A percentile compares a stretch with the other conserved stretches of the same genome.
phyloP scores from a whole-genome alignment of 2,888 invertebrate species.

The Punctoribates punctum region DNA sequence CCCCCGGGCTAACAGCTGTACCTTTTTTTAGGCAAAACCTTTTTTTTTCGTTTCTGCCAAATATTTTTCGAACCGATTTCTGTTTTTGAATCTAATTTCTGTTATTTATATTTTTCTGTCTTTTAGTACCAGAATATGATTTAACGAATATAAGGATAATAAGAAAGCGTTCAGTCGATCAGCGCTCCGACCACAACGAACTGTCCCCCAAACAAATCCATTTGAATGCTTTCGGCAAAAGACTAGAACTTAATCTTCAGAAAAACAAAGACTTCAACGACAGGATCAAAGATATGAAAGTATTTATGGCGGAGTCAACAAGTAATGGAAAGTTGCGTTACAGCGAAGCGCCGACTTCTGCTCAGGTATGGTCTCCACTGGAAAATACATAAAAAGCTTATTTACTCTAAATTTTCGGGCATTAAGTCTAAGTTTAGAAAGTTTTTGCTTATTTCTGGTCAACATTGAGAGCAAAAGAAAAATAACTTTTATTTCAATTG shows the following conservation, averaged over 20 bases:
- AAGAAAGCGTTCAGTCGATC: constrained; percentile 46
- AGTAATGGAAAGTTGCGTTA: constrained; percentile 47
- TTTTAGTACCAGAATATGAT: constrained; percentile 74
- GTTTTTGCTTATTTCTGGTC: background rate
- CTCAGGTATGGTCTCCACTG: constrained; percentile 4
- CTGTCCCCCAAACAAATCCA: constrained; percentile 57
- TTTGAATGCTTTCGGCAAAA: constrained; percentile 74
- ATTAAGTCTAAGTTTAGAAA: constrained; percentile 15
- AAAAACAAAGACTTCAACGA: constrained; percentile 73
- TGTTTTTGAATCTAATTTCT: no score
- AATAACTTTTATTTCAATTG: background rate
- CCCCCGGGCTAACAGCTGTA: no score
- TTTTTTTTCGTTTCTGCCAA: no score
- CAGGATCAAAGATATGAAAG: constrained; percentile 66
- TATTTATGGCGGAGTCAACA: constrained; percentile 69
- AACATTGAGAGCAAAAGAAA: background rate
- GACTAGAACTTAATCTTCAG: constrained; percentile 68
- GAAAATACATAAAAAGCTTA: background rate
- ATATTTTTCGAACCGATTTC: no score
- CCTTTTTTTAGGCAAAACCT: no score
- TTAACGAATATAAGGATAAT: constrained; percentile 63
- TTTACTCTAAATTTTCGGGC: background rate
- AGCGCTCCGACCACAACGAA: constrained; percentile 35
- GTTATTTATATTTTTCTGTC: no score
- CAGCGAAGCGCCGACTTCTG: constrained; percentile 42